Percentiles rank a stretch among this genome's conserved stretches.
Conservation (phyloP, 2,888 invertebrate genomes). For the Sarcophaga rosellei region DNA sequence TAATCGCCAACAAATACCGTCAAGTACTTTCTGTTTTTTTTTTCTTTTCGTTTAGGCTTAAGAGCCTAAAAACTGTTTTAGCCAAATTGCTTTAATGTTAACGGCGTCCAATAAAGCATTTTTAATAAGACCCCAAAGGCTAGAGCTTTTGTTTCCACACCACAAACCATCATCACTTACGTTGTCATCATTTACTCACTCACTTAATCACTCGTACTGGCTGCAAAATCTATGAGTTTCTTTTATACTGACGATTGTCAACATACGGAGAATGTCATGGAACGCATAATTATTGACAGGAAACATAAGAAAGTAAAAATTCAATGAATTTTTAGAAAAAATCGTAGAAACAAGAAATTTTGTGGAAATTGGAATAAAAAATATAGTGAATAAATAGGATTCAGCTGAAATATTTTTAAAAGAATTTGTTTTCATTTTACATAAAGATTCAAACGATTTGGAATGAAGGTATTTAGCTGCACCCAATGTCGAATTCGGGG, state of each 20-base stretch:
- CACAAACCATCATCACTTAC: neutral
- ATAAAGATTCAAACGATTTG: too few relatives aligned
- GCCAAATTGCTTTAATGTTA: slow-evolving; percentile 4
- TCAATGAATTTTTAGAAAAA: too few relatives aligned
- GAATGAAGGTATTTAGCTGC: too few relatives aligned
- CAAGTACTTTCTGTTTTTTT: neutral
- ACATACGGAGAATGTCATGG: neutral
- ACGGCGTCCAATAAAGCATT: neutral
- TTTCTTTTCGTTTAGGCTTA: neutral
- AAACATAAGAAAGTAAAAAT: too few relatives aligned
- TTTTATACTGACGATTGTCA: neutral
- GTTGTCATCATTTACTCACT: neutral
- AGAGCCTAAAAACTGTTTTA: slow-evolving; percentile 10
- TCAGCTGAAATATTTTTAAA: too few relatives aligned
- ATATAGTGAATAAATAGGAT: too few relatives aligned
- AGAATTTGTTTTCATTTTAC: too few relatives aligned
- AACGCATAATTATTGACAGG: neutral
- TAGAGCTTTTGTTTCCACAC: neutral
- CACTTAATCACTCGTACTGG: neutral
- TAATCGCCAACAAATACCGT: neutral
- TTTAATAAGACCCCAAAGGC: neutral
- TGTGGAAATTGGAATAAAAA: too few relatives aligned
- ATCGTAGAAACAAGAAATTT: too few relatives aligned
- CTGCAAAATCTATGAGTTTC: neutral
- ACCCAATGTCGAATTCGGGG: too few relatives aligned